These are phyloP conservation scores for Oryzaephilus surinamensis DNA, from an alignment of 1,140 invertebrate species.

Conservation along the genomic window DNA sequence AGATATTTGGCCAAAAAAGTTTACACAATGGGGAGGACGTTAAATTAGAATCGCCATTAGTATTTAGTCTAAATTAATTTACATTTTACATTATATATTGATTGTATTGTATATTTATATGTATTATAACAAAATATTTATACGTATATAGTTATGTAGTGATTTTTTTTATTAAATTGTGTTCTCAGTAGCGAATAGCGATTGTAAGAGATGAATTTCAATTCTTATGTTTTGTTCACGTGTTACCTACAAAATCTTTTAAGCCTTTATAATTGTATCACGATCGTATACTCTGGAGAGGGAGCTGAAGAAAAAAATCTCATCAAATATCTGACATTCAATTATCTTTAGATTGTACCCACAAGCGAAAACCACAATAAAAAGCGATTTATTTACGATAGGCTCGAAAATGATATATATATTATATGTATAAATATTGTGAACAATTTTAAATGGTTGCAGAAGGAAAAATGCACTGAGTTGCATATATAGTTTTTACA, in stretches of 20 bases:
- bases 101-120: slow-evolving; percentile 4
- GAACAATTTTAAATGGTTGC: too few relatives aligned
- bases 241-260: slow-evolving; percentile 13
- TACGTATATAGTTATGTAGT: slow-evolving; percentile 5
- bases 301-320: slow-evolving; percentile 12
- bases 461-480: too few relatives aligned
- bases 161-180: too few relatives aligned
- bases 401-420: too few relatives aligned
- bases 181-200: too few relatives aligned
- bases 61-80: slow-evolving; percentile 8
- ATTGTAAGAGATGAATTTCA: slow-evolving; percentile 4
- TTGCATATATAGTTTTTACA: too few relatives aligned
- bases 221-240: too few relatives aligned
- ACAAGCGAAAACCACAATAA: slow-evolving; percentile 7
- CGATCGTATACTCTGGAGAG: slow-evolving; percentile 9
- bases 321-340: slow-evolving; percentile 14
- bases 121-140: too few relatives aligned
- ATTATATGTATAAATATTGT: too few relatives aligned
- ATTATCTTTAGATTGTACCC: slow-evolving; percentile 13
- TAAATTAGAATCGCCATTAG: slow-evolving; percentile 6
- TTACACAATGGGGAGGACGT: too few relatives aligned
- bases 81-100: neutral
- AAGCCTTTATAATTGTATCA: slow-evolving; percentile 18
- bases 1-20: too few relatives aligned
- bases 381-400: too few relatives aligned